Evolutionary conservation across 2,888 invertebrate genomes (phyloP), one percentile per base, ranked within the genome.

Genomic region (Drosophila anomalata): DNA sequence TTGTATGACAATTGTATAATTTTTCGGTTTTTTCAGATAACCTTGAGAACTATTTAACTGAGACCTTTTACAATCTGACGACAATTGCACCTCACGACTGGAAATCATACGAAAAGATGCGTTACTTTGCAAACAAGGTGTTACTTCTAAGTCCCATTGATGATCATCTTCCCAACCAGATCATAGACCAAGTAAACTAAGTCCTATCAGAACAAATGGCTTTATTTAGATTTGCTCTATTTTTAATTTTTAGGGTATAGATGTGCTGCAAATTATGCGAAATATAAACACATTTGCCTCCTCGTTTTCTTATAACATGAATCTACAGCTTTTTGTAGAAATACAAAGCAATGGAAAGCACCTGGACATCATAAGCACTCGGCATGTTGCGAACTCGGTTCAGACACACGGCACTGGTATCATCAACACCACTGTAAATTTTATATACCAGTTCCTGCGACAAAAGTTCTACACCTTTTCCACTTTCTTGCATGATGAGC

Each of bases 81-180:
- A 98, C 99, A 1, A 98, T 99, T 31, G 98, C 99, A 7, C 93
- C 99, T 48, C 98, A 99, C 79, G 98, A 99, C 92, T 99, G 99
- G 98, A 96, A 96, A 91, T 98, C 98, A 0, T 99, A 99, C 90
- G 96, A 97, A 17, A 97, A 98, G 92, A 99, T 99, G 99, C 94
- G 98, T 68, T 96, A 96, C 89, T 94, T 99, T 91, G 99, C 98
- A 0, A 94, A 94, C 87, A 94, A 96, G 79, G 97, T 98, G 90
- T 95, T 97, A 83, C 94, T 94, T 67, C 92, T 99, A 33, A 93
- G 94, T 17, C 96, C 97, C 0, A 94, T 97, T n/a, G 97, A 98
- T 89, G 97, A 98, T 89, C 96, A 97, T 91, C 93, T 99, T 52
- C 99, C 99, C 0, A 97, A 97, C 81, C 98, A 99, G 91, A 98